phyloP scores from a whole-genome alignment of 2,797 vertebrate genomes.

The Eulemur coronatus region DNA sequence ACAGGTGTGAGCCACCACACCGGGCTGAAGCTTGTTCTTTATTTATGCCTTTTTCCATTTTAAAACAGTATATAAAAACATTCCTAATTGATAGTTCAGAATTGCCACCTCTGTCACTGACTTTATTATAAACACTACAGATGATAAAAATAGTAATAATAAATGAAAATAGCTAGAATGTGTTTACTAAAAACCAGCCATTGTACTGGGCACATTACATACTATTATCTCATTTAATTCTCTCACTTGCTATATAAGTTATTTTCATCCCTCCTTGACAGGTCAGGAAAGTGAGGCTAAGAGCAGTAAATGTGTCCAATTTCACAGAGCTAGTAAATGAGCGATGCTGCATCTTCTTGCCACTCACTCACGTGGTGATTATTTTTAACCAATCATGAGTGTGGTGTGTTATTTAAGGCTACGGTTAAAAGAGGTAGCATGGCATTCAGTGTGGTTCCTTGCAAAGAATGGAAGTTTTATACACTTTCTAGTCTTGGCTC shows the following conservation, averaged over 20 bases:
- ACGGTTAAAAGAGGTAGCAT: background rate
- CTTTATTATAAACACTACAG: background rate
- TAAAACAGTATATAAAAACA: background rate
- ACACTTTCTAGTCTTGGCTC: background rate
- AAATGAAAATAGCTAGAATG: background rate
- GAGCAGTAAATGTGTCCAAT: background rate
- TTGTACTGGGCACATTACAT: background rate
- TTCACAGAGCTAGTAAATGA: background rate
- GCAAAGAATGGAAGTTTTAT: background rate
- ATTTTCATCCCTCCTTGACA: background rate
- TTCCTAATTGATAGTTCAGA: background rate
- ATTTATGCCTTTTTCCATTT: background rate
- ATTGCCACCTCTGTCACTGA: background rate
- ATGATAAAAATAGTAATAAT: background rate
- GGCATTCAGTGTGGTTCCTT: background rate
- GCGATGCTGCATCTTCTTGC: background rate
- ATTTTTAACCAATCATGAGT: background rate
- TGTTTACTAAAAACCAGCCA: background rate
- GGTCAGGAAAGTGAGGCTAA: background rate
- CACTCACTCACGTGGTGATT: background rate
- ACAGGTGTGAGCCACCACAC: too few relatives aligned
- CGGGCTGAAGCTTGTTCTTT: background rate
- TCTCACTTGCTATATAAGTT: background rate
- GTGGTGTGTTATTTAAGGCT: background rate
- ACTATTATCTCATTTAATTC: background rate